A percentile compares a stretch with the other conserved stretches of the same genome.
Evolutionary conservation across 2,888 invertebrate species (phyloP).

Genomic region (Listrodromus nycthemerus): DNA sequence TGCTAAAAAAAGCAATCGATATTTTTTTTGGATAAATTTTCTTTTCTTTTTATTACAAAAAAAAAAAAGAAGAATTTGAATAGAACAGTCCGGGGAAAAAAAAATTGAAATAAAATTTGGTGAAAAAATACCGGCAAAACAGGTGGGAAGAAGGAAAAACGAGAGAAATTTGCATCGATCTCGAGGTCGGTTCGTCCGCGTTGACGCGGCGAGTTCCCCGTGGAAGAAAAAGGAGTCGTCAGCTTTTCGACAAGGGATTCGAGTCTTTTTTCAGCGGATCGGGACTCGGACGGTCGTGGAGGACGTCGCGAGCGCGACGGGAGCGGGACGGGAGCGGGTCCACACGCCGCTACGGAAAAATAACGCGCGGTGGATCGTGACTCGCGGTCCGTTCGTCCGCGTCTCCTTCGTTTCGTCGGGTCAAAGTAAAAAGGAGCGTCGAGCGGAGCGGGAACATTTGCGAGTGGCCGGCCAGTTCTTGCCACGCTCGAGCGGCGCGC

Average conservation of each 20-base stretch:
- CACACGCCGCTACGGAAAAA: slow-evolving; percentile 26
- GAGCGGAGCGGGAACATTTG: slow-evolving; percentile 77
- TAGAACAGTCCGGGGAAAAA: too few relatives aligned
- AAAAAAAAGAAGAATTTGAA: too few relatives aligned
- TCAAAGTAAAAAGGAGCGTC: slow-evolving; percentile 31
- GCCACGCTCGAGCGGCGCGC: slow-evolving; percentile 66
- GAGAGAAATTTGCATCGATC: too few relatives aligned
- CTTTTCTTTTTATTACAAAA: too few relatives aligned
- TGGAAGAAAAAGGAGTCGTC: background rate
- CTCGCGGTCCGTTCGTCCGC: slow-evolving; percentile 22
- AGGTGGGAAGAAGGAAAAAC: too few relatives aligned
- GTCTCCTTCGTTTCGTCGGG: slow-evolving; percentile 16
- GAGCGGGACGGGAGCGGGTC: background rate
- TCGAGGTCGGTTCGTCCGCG: background rate
- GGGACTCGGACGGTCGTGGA: slow-evolving; percentile 8
- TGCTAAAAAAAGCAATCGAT: too few relatives aligned
- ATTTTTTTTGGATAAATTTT: too few relatives aligned
- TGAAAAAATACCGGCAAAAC: too few relatives aligned
- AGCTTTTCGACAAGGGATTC: slow-evolving; percentile 23
- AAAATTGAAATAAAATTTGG: too few relatives aligned
- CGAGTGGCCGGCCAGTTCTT: slow-evolving; percentile 78
- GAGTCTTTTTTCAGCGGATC: slow-evolving; percentile 34
- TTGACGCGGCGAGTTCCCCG: background rate
- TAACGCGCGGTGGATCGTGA: slow-evolving; percentile 36
- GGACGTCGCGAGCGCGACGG: background rate